Base-by-base conservation (phyloP, 2,113 vertebrate species). In the Eleginops maclovinus region DNA sequence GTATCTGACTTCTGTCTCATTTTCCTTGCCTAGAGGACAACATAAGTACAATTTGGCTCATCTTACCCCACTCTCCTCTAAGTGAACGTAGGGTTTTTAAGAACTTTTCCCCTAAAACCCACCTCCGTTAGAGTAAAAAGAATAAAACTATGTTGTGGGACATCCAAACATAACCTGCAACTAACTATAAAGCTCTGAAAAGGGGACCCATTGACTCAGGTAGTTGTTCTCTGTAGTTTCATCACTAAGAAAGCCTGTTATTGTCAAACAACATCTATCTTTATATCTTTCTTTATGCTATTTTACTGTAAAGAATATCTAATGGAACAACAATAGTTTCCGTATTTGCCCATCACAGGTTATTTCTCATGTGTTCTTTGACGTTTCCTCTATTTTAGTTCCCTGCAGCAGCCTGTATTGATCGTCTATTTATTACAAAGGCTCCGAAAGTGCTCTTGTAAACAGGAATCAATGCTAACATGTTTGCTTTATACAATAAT, bases 401-500 rank as follows among this genome's bases (percentile, higher is more conserved):
- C 59, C 53, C 78, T 69, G 82, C 59, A 69, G 78, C 72, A 68
- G 56, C 53, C 51, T n/a, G 51, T 81, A 93, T 91, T 83, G 92
- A 93, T 88, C 83, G 73, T 75, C 46, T 81, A 67, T 86, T 90
- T 81, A 89, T 89, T 73, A 82, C 44, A 77, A 73, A 56, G 73
- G 41, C 83, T 86, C 77, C 13, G 17, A 79, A 83, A 91, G 87
- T 79, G 87, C 88, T 91, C 83, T 53, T 71, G 60, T 83, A 82
- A 81, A 89, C 61, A 83, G 58, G 75, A 88, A 92, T 92, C 92
- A 78, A 90, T 93, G 87, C 86, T 89, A 92, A 92, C 87, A 82
- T 79, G 76, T 82, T 93, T 91, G 82, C 85, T 84, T 85, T 83
- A 74, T 61, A 59, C 51, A 53, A 44, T 14, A 73, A 44, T 74